Conservation (phyloP, 2,797 vertebrate genomes). For the Crenuchus spilurus region DNA sequence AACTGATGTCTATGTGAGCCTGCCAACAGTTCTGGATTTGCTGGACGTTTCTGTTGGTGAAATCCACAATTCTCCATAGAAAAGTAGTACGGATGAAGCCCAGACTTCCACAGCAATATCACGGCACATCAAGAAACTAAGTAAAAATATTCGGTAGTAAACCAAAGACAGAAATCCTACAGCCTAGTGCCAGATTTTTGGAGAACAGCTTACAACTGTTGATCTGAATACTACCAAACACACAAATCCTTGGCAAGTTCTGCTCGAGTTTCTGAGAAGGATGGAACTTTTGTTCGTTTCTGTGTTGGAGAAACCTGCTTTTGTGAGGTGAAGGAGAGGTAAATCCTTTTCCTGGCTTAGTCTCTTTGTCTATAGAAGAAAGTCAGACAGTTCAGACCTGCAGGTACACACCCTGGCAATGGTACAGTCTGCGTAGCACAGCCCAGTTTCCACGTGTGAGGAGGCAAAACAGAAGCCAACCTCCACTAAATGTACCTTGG, state of each 20-base stretch:
- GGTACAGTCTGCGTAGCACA: slow-evolving; percentile 21
- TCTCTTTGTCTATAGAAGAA: slow-evolving; percentile 42
- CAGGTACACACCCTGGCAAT: slow-evolving; percentile 36
- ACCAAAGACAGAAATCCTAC: not conserved
- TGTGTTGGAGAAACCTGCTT: not conserved
- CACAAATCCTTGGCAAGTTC: not conserved
- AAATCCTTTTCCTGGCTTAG: slow-evolving; percentile 40
- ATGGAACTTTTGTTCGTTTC: not conserved
- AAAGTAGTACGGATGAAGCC: not conserved
- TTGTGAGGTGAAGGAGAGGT: slow-evolving; percentile 26
- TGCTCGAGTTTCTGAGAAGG: not conserved
- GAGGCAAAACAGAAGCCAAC: slow-evolving; percentile 55
- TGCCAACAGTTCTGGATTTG: not conserved
- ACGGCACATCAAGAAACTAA: not conserved
- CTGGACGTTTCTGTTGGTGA: not conserved
- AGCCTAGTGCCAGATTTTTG: slow-evolving; percentile 8
- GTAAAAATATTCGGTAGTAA: not conserved
- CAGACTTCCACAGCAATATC: slow-evolving; percentile 33
- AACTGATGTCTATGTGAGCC: not conserved
- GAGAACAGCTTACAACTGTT: slow-evolving; percentile 2
- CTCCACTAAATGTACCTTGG: slow-evolving; percentile 56
- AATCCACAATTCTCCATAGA: not conserved
- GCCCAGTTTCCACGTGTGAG: slow-evolving; percentile 51
- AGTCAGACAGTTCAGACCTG: slow-evolving; percentile 39
- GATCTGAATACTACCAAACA: not conserved